Percentiles rank a stretch among this genome's conserved stretches.
These are phyloP conservation scores for Sturmia bella DNA, from an alignment of 2,888 invertebrate species.

Conservation along the genomic window DNA sequence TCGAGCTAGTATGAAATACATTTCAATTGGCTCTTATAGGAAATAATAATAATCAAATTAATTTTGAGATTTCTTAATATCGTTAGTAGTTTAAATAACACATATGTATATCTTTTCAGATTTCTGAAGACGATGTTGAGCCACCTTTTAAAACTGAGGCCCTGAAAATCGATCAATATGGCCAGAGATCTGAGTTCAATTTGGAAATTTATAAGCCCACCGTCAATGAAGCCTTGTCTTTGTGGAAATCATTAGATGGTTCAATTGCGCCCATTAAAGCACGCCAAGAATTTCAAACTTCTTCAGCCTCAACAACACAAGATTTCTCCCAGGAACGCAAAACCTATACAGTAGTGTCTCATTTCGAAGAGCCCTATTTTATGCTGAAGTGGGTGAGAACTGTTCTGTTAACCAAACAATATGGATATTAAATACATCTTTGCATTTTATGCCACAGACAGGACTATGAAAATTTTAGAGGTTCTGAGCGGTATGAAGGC, in stretches of 20 bases:
- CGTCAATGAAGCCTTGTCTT: constrained; percentile 81
- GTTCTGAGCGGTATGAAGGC: constrained; percentile 89
- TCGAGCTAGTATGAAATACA: too few relatives aligned
- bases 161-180: constrained; percentile 82
- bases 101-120: constrained; percentile 83
- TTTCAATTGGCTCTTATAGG: too few relatives aligned
- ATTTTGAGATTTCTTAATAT: background rate
- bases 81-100: too few relatives aligned
- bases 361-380: constrained; percentile 89
- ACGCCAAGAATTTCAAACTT: constrained; percentile 48
- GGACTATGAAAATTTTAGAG: constrained; percentile 83
- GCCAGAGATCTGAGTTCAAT: constrained; percentile 84
- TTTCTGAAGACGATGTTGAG: constrained; percentile 84
- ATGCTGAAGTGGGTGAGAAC: constrained; percentile 82
- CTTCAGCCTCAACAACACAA: constrained; percentile 76
- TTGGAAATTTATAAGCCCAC: constrained; percentile 83
- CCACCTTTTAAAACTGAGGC: constrained; percentile 85
- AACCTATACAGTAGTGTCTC: constrained; percentile 88
- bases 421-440: constrained; percentile 5
- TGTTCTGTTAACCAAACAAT: background rate
- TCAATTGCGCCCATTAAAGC: constrained; percentile 73
- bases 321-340: constrained; percentile 84
- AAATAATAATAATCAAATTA: too few relatives aligned
- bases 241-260: constrained; percentile 79
- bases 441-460: constrained; percentile 73